A percentile compares a stretch with the other conserved stretches of the same genome.
Conservation (phyloP, 2,113 vertebrate species). For the Corythornis madagascariensis region DNA sequence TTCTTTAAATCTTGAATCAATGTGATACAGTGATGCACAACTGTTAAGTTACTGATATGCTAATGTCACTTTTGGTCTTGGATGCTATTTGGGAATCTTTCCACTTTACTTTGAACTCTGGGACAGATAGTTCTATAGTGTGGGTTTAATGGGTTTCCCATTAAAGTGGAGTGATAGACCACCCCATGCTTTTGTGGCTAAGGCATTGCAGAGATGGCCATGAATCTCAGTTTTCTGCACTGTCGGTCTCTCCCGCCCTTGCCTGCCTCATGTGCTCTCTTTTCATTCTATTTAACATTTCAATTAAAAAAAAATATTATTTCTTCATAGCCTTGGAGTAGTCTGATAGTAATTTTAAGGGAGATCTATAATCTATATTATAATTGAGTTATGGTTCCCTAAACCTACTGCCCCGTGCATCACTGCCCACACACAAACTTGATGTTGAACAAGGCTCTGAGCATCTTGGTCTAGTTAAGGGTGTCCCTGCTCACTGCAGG, state of each 20-base stretch:
- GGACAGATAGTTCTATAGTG: neutral
- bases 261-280: neutral
- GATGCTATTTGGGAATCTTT: neutral
- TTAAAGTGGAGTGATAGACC: neutral
- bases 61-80: neutral
- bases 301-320: neutral
- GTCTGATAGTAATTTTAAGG: neutral
- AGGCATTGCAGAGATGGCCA: neutral
- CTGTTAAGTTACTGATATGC: neutral
- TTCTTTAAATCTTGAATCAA: neutral
- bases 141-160: neutral
- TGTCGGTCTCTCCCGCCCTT: neutral
- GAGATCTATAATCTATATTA: neutral
- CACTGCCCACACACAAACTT: neutral
- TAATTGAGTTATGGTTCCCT: neutral
- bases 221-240: neutral
- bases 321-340: neutral
- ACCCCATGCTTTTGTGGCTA: neutral
- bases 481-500: no score
- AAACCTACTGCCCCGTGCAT: neutral
- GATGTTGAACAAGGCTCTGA: no score
- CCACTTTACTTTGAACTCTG: neutral
- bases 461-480: no score
- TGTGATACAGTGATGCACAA: neutral
- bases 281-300: neutral